Evolutionary conservation across 2,888 invertebrate genomes (phyloP).

Genomic region (Habroteleia sp.): DNA sequence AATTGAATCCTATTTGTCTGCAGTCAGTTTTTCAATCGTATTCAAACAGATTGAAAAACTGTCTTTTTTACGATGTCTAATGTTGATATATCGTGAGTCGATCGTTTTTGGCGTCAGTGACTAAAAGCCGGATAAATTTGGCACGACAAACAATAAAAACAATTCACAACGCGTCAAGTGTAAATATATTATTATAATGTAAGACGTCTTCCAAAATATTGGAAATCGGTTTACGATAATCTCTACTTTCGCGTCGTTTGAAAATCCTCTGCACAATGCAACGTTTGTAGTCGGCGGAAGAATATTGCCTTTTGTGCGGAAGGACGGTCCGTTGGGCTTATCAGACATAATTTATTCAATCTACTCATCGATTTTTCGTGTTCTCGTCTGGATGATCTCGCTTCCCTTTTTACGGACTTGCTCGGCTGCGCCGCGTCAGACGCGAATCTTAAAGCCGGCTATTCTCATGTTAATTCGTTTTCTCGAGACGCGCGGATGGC

Average conservation of each 20-base stretch:
- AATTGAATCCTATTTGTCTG: too few species aligned
- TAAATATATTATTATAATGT: conserved; percentile 58
- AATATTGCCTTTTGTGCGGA: conserved; percentile 57
- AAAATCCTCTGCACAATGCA: conserved; percentile 55
- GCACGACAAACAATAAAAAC: conserved; percentile 25
- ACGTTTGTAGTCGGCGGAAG: conserved; percentile 50
- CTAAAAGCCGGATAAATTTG: not conserved
- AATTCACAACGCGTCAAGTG: conserved; percentile 34
- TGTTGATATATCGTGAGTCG: too few species aligned
- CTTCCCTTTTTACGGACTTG: conserved; percentile 46
- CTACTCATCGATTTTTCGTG: conserved; percentile 63
- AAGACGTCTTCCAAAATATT: conserved; percentile 46
- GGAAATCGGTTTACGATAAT: conserved; percentile 61
- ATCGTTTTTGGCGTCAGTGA: too few species aligned
- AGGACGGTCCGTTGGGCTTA: conserved; percentile 59
- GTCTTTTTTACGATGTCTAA: too few species aligned
- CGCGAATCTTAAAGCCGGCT: conserved; percentile 56
- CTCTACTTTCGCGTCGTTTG: conserved; percentile 51
- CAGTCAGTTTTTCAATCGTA: too few species aligned
- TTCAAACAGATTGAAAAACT: too few species aligned
- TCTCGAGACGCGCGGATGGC: conserved; percentile 57
- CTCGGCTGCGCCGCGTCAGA: conserved; percentile 38
- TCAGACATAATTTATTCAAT: conserved; percentile 60
- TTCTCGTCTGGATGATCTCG: conserved; percentile 55
- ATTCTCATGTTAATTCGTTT: conserved; percentile 68